These are phyloP conservation scores for Agrypnia vestita DNA, from an alignment of 1,140 invertebrate genomes.

Conservation along the genomic window DNA sequence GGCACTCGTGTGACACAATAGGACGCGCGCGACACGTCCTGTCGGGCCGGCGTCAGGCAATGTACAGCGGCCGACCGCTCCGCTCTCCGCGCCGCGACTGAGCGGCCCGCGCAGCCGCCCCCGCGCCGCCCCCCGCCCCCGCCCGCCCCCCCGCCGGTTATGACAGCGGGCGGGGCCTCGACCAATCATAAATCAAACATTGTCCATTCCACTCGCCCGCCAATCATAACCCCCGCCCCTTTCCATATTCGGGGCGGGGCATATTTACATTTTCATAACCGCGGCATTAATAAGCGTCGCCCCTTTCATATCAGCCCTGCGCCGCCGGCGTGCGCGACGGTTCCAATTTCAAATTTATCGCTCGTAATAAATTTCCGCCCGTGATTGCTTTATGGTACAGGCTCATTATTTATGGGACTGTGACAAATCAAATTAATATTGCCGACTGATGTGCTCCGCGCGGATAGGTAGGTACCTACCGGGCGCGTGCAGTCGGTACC, in stretches of 20 bases:
- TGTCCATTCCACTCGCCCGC: constrained; percentile 68
- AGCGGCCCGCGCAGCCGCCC: constrained; percentile 67
- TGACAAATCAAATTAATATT: constrained; percentile 49
- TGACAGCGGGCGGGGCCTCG: constrained; percentile 72
- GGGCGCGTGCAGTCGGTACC: no score
- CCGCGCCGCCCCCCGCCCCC: constrained; percentile 64
- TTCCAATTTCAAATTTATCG: constrained; percentile 51
- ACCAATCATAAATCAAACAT: constrained; percentile 74
- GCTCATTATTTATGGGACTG: constrained; percentile 43
- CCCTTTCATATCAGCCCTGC: constrained; percentile 45
- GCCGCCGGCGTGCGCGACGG: constrained; percentile 43
- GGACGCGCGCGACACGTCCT: constrained; percentile 25
- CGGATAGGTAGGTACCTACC: neutral
- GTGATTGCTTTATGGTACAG: constrained; percentile 48
- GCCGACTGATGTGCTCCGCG: constrained; percentile 25
- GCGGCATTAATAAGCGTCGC: constrained; percentile 72
- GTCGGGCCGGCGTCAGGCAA: constrained; percentile 4
- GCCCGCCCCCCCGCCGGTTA: constrained; percentile 70
- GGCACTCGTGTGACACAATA: neutral
- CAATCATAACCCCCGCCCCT: constrained; percentile 57
- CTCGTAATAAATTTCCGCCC: constrained; percentile 49
- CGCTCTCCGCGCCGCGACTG: constrained; percentile 72
- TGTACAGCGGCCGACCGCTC: constrained; percentile 59
- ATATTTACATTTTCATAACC: constrained; percentile 74
- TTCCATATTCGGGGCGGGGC: constrained; percentile 73